A percentile compares a stretch with the other conserved stretches of the same genome.
Conservation (phyloP, 1,140 invertebrate species). For the Drosophila kepulauana region DNA sequence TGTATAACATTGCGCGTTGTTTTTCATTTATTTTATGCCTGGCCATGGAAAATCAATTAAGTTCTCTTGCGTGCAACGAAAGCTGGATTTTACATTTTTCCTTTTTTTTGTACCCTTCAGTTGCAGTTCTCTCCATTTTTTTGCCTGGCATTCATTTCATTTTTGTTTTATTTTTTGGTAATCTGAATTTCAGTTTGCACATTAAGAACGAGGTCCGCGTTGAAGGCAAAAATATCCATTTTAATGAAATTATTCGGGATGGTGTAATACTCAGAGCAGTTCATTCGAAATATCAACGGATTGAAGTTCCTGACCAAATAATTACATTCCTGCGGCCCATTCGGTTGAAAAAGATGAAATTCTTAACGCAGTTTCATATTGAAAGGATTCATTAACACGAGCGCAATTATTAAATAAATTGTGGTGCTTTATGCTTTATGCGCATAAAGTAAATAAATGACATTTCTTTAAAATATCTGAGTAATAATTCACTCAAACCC, state of each 20-base stretch:
- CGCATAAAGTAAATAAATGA: neutral
- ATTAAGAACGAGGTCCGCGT: conserved; percentile 59
- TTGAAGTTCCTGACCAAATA: conserved; percentile 37
- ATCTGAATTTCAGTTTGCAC: conserved; percentile 59
- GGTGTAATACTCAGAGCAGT: conserved; percentile 5
- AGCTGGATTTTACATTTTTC: conserved; percentile 43
- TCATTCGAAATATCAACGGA: neutral
- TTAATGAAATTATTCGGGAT: conserved; percentile 32
- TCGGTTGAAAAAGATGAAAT: conserved; percentile 19
- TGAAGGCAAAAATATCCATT: conserved; percentile 41
- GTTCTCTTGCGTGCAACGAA: conserved; percentile 36
- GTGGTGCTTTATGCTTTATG: neutral
- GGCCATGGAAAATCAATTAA: conserved; percentile 77
- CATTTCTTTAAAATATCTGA: neutral
- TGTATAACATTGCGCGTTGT: conserved; percentile 15
- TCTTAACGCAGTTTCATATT: conserved; percentile 37
- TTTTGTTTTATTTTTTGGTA: conserved; percentile 30
- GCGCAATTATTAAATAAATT: conserved; percentile 19
- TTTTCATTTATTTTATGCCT: conserved; percentile 53
- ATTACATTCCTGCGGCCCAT: conserved; percentile 57
- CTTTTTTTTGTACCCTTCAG: conserved; percentile 12
- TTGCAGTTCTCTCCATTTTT: conserved; percentile 20
- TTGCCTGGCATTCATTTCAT: conserved; percentile 10
- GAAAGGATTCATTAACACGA: conserved; percentile 36
- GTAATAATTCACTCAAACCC: neutral